Percentiles rank a stretch among this genome's conserved stretches.
phyloP scores from a whole-genome alignment of 35 echinoderm and acorn worm species.

The Heliocidaris tuberculata region DNA sequence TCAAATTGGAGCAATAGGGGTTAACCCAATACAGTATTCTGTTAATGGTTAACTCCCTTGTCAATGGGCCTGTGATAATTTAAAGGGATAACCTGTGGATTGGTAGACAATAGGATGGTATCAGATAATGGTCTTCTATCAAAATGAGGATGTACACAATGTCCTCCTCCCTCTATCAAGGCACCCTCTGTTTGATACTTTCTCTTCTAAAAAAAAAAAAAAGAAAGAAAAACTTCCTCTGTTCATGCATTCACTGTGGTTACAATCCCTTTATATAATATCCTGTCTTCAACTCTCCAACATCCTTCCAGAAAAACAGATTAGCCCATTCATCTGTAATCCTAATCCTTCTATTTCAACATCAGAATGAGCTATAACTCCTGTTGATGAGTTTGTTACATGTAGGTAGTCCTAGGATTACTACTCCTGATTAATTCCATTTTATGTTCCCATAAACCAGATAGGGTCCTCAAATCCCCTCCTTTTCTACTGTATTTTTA shows the following conservation, averaged over 20 bases:
- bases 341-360: background rate
- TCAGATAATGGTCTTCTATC: background rate
- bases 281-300: background rate
- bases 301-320: background rate
- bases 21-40: background rate
- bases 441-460: background rate
- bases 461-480: background rate
- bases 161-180: background rate
- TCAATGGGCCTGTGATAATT: background rate
- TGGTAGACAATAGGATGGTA: background rate
- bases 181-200: background rate
- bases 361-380: background rate
- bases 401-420: background rate
- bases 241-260: background rate
- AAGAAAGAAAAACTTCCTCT: too few species aligned
- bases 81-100: background rate
- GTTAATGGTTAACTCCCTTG: background rate
- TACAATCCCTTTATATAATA: background rate
- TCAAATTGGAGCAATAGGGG: background rate
- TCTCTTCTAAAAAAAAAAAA: background rate
- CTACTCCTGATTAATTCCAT: background rate
- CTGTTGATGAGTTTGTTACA: background rate
- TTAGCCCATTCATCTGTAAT: background rate
- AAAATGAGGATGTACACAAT: background rate
- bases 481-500: background rate